Conservation (phyloP, 2,113 vertebrate species). For the Cnemophilus loriae region DNA sequence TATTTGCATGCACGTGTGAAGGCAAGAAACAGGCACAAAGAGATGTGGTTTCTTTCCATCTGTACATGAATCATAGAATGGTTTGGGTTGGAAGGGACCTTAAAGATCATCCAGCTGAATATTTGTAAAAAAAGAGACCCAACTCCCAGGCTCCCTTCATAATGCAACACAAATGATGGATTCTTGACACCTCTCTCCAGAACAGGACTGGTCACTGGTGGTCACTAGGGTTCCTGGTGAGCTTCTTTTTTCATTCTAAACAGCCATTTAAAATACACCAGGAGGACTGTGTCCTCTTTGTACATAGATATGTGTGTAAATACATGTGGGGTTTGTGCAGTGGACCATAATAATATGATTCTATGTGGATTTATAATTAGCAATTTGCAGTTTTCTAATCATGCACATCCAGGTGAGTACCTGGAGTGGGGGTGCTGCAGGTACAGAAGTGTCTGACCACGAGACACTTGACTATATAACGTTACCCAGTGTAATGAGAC, state of each 20-base stretch:
- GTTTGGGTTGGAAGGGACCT: not conserved
- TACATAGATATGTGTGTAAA: not conserved
- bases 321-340: rapidly evolving
- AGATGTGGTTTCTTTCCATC: rapidly evolving
- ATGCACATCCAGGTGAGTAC: rapidly evolving
- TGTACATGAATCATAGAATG: not conserved
- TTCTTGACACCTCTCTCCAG: not conserved
- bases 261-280: not conserved
- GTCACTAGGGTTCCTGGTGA: not conserved
- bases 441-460: not conserved
- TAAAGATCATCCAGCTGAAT: not conserved
- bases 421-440: not conserved
- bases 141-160: not conserved
- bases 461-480: rapidly evolving
- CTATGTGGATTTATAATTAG: not conserved
- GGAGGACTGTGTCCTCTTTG: not conserved
- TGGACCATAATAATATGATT: not conserved
- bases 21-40: not conserved
- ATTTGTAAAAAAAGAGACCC: not conserved
- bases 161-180: not conserved
- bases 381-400: not conserved
- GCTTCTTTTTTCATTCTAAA: not conserved
- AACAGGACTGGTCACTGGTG: not conserved
- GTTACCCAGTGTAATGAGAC: not conserved
- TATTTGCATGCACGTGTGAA: not conserved